These are phyloP conservation scores for Syncerus caffer DNA, from an alignment of 2,797 vertebrate species.

Conservation along the genomic window DNA sequence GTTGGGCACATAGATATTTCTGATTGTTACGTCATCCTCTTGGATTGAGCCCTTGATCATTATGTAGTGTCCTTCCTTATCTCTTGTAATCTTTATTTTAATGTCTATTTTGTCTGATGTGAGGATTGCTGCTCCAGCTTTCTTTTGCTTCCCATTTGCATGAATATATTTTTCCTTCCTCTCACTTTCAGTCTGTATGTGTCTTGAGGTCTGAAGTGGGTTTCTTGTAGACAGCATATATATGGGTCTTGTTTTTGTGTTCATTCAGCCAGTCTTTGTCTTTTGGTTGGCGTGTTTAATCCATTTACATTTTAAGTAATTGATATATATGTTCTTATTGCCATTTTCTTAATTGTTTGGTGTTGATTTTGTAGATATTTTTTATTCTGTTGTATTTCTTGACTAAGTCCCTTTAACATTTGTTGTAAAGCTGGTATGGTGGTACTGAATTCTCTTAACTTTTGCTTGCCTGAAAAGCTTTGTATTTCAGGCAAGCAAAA, in stretches of 20 bases:
- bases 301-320: neutral
- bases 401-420: neutral
- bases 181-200: neutral
- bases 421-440: neutral
- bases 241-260: neutral
- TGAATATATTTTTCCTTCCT: neutral
- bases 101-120: neutral
- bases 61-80: neutral
- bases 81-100: neutral
- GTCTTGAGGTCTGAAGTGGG: neutral
- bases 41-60: neutral
- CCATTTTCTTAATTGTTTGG: neutral
- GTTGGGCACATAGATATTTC: neutral
- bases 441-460: neutral
- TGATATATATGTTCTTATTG: neutral
- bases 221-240: neutral
- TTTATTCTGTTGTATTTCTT: neutral
- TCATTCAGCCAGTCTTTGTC: neutral
- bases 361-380: neutral
- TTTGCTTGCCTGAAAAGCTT: neutral
- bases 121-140: neutral
- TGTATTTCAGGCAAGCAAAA: neutral
- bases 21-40: neutral
- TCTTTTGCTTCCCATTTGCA: neutral
- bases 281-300: accelerated